A percentile compares a stretch with the other conserved stretches of the same genome.
phyloP scores from a whole-genome alignment of 2,797 vertebrate genomes.

The Scolopax bukidnonensis region DNA sequence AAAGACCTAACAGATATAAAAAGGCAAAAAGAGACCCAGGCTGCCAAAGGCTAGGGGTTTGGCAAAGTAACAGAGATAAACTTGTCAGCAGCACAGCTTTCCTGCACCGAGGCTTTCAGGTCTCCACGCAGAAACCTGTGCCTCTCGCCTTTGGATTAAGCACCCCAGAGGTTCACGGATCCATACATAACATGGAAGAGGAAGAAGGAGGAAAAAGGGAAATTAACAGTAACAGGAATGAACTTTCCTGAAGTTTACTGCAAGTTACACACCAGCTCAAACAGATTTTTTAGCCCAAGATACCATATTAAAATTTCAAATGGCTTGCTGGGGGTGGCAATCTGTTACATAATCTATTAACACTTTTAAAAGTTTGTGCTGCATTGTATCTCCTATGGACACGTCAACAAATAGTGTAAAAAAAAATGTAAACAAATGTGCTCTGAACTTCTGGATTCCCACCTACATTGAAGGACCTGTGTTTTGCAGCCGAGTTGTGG shows the following conservation, averaged over 20 bases:
- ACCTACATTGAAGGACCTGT: not conserved
- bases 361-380: not conserved
- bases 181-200: not conserved
- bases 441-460: not conserved
- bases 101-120: not conserved
- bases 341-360: not conserved
- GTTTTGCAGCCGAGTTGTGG: not conserved
- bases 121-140: not conserved
- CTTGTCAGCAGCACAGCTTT: not conserved
- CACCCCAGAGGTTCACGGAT: not conserved
- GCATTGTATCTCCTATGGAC: not conserved
- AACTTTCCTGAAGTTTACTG: not conserved
- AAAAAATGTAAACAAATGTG: no score
- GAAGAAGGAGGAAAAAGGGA: not conserved
- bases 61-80: slow-evolving; percentile 25
- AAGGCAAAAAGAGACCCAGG: not conserved
- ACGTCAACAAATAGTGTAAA: not conserved
- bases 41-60: slow-evolving; percentile 17
- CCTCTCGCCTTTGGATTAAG: not conserved
- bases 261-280: not conserved
- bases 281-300: not conserved
- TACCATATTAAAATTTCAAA: not conserved
- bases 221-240: not conserved
- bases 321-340: slow-evolving; percentile 21
- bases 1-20: not conserved